Conservation (phyloP, 1,140 invertebrate species). For the Diuraphis noxia region DNA sequence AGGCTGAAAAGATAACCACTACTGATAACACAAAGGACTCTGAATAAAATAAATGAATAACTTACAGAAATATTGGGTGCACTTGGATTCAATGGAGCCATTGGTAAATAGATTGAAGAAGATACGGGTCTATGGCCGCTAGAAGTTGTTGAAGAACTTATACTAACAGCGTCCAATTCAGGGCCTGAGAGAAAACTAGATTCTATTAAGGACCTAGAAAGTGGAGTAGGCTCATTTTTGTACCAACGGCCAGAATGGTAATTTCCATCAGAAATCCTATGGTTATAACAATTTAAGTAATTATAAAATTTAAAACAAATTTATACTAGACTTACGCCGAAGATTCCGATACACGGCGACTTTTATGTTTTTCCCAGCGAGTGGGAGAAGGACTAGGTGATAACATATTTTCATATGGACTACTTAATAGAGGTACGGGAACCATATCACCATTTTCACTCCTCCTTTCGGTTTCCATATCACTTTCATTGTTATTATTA, state of each 20-base stretch:
- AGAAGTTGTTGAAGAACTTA: constrained; percentile 40
- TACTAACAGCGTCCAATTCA: constrained; percentile 33
- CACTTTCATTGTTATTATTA: constrained; percentile 48
- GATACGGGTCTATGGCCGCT: constrained; percentile 39
- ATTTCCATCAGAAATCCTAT: constrained; percentile 38
- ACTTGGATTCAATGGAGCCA: constrained; percentile 4
- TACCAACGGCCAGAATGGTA: constrained; percentile 16
- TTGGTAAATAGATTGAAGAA: constrained; percentile 42
- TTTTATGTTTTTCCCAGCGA: constrained; percentile 62
- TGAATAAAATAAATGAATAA: background rate
- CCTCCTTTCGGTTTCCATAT: constrained; percentile 39
- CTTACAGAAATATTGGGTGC: constrained; percentile 45
- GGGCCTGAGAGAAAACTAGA: constrained; percentile 39
- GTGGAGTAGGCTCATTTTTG: constrained; percentile 32
- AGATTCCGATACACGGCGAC: constrained; percentile 64
- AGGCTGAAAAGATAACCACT: constrained; percentile 5
- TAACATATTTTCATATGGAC: constrained; percentile 69
- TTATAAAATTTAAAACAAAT: background rate
- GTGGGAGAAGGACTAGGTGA: constrained; percentile 64
- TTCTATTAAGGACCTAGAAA: constrained; percentile 43
- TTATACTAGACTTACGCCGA: constrained; percentile 60
- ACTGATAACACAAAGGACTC: background rate
- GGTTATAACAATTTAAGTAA: background rate
- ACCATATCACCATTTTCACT: constrained; percentile 64
- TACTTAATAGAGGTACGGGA: constrained; percentile 64